Evolutionary conservation across 1,140 invertebrate genomes (phyloP), one percentile per base, ranked within the genome.

Genomic region (Papilio dardanus): DNA sequence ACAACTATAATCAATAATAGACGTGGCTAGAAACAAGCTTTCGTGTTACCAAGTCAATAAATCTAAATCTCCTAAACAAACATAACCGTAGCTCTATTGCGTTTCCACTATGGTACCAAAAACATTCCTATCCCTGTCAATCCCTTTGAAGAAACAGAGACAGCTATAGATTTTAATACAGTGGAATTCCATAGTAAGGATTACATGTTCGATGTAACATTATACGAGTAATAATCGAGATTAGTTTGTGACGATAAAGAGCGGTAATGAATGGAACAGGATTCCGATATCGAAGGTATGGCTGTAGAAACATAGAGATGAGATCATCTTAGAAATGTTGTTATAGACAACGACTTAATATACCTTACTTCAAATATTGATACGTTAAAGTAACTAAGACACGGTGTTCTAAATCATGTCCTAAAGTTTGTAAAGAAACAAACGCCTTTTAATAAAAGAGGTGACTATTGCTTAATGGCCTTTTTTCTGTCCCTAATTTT

Each of bases 141-240:
- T 46, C 16, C 42, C 42, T 46, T 46, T 0, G 8, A 46, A n/a
- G 19, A 19, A 46, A 46, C 5, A n/a, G 42, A 6, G 16, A 46
- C 42, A 19, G 42, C n/a, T 7, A 46, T 46, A 46, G n/a, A n/a
- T 46, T 46, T 46, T n/a, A 16, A 42, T 42, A 42, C 40, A 42
- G 14, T 42, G 40, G 40, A 42, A 42, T 46, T 46, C 16, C 16
- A 46, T n/a, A n/a, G 42, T 46, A 88, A 88, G 86, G 86, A 89
- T 82, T 81, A 87, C 78, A 84, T 86, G 84, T 83, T 88, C 83
- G 76, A 87, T 79, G 86, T 88, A 91, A 91, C 86, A 83, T 89
- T 89, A 90, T 89, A 89, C 82, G 84, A 88, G 83, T 90, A 91
- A 90, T 91, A 90, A 89, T 89, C 81, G 79, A 82, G 82, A 88